Evolutionary conservation across 2,888 invertebrate genomes (phyloP).

Genomic region (Drosophila nigricruria): DNA sequence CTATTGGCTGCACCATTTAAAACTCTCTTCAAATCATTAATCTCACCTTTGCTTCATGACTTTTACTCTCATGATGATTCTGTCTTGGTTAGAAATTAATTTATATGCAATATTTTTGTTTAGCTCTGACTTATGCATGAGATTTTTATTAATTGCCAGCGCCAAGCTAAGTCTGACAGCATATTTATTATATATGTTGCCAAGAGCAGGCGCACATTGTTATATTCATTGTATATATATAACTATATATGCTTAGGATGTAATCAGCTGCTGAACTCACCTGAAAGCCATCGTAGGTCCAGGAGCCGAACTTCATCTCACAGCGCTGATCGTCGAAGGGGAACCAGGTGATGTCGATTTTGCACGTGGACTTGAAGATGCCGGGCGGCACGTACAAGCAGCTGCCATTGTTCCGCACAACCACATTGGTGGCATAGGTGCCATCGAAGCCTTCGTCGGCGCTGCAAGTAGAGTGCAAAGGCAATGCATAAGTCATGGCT

Average conservation of each 20-base stretch:
- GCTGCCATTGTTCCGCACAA: constrained; percentile 97
- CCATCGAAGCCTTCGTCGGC: constrained; percentile 99
- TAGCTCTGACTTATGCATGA: constrained; percentile 10
- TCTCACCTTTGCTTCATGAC: neutral
- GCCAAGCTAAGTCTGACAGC: neutral
- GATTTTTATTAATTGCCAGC: constrained; percentile 32
- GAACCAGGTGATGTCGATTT: constrained; percentile 99
- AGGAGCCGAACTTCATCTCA: constrained; percentile 99
- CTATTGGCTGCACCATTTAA: neutral
- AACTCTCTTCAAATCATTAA: neutral
- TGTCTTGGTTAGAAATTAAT: neutral
- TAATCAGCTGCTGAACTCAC: constrained; percentile 85
- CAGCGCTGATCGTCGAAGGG: constrained; percentile 99
- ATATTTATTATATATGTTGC: constrained; percentile 42
- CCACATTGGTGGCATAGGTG: constrained; percentile 99
- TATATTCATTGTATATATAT: neutral
- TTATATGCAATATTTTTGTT: neutral
- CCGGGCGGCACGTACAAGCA: constrained; percentile 99
- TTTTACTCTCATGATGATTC: neutral
- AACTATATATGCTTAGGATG: neutral
- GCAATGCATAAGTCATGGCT: constrained; percentile 34
- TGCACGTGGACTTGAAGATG: constrained; percentile 99
- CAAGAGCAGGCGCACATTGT: constrained; percentile 15
- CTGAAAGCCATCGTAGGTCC: constrained; percentile 99
- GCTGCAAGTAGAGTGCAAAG: constrained; percentile 86